Evolutionary conservation across 2,888 invertebrate species (phyloP).

Genomic region (Agrypnus murinus): DNA sequence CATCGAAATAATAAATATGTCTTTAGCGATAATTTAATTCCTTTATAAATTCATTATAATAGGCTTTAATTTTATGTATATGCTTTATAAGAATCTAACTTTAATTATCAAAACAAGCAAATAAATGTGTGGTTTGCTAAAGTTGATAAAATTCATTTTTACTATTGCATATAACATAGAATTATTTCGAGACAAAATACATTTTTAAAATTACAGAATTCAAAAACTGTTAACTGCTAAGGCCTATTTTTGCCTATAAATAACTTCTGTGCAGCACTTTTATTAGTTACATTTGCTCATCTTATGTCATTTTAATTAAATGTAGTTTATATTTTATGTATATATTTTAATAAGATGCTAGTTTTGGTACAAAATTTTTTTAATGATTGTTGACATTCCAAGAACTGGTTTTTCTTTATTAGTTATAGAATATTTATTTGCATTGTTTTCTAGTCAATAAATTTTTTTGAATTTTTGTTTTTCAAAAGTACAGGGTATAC

Average conservation of each 20-base stretch:
- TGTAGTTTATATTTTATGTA: slow-evolving; percentile 33
- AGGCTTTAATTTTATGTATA: too few species aligned
- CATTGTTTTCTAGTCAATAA: slow-evolving; percentile 37
- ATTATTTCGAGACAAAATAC: too few species aligned
- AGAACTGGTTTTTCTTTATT: slow-evolving; percentile 24
- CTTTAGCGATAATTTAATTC: too few species aligned
- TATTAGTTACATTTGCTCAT: slow-evolving; percentile 20
- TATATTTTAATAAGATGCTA: slow-evolving; percentile 6
- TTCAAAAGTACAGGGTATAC: slow-evolving; percentile 43
- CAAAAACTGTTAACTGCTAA: too few species aligned
- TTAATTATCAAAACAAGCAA: not conserved
- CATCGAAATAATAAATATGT: too few species aligned
- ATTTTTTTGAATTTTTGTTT: slow-evolving; percentile 25
- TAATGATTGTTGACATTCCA: slow-evolving; percentile 36
- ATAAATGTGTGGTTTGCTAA: slow-evolving; percentile 2
- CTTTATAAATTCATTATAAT: slow-evolving; percentile 12
- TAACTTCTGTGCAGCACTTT: slow-evolving; percentile 19
- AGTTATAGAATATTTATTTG: slow-evolving; percentile 28
- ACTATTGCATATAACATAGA: slow-evolving; percentile 18
- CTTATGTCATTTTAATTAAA: slow-evolving; percentile 14
- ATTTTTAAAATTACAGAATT: too few species aligned
- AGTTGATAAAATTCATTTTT: slow-evolving; percentile 11
- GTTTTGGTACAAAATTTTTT: slow-evolving; percentile 18
- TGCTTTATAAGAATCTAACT: too few species aligned
- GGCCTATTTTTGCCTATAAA: slow-evolving; percentile 36